A percentile compares a stretch with the other conserved stretches of the same genome.
Evolutionary conservation across 2,888 invertebrate species (phyloP).

Genomic region (Drosophila ezoana): DNA sequence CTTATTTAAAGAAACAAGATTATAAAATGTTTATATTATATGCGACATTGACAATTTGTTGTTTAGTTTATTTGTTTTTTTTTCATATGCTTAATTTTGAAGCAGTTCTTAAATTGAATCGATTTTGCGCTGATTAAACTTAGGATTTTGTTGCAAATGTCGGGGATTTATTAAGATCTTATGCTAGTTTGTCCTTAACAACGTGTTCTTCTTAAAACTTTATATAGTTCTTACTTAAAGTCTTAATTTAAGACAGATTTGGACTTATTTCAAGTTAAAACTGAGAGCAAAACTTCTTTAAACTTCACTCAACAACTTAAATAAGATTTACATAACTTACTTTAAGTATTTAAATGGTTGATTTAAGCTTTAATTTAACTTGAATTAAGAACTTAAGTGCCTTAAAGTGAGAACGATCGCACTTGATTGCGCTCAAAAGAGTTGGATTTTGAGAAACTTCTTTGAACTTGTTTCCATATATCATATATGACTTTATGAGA

Average conservation of each 20-base stretch:
- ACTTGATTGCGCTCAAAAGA: too few species aligned
- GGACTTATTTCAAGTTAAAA: background rate
- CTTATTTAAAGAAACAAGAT: constrained; percentile 12
- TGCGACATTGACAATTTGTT: background rate
- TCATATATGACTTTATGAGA: too few species aligned
- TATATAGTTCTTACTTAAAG: background rate
- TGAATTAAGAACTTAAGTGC: too few species aligned
- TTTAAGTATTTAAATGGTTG: background rate
- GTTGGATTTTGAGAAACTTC: background rate
- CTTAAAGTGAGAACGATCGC: too few species aligned
- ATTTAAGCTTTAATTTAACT: too few species aligned
- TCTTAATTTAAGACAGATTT: background rate
- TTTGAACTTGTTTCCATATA: too few species aligned
- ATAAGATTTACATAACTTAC: background rate
- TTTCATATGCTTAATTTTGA: constrained; percentile 14
- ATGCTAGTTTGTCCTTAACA: too few species aligned
- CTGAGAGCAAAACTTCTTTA: background rate
- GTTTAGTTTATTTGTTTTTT: constrained; percentile 13
- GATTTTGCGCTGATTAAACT: background rate
- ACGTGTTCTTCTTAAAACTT: background rate
- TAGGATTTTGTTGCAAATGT: background rate
- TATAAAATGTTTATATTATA: constrained; percentile 4
- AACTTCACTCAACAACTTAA: background rate
- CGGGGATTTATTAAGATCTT: too few species aligned
- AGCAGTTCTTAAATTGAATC: constrained; percentile 8